These are phyloP conservation scores for Pristionchus mayeri DNA, from an alignment of 2,888 invertebrate genomes.

Conservation along the genomic window DNA sequence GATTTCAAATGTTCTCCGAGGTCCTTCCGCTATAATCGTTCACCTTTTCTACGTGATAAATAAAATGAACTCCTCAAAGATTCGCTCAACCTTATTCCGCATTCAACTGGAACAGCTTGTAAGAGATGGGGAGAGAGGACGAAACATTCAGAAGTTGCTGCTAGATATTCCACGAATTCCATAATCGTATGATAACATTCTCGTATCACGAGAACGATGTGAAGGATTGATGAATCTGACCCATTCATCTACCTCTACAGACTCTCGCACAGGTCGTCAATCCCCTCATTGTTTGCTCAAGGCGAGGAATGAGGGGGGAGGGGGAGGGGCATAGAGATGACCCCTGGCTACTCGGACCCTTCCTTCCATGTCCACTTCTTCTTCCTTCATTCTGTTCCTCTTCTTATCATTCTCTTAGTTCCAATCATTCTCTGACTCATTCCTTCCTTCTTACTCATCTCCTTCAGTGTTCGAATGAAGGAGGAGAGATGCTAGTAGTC, in stretches of 20 bases:
- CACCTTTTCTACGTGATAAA: no score
- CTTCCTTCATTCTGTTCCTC: no score
- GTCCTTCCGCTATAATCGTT: no score
- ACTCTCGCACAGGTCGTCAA: background rate
- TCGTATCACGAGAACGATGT: no score
- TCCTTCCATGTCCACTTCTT: background rate
- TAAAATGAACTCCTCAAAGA: no score
- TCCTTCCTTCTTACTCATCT: background rate
- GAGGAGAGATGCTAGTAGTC: background rate
- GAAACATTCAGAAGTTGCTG: no score
- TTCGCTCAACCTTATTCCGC: no score
- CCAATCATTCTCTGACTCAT: background rate
- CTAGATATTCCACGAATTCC: no score
- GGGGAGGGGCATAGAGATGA: background rate
- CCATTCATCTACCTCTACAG: background rate
- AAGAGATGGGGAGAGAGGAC: background rate
- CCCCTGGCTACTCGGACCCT: background rate
- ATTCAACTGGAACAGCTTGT: no score
- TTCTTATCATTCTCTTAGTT: background rate
- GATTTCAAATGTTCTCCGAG: no score
- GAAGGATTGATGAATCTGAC: background rate
- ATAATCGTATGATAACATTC: no score
- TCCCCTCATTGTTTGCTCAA: background rate
- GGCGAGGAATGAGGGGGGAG: no score
- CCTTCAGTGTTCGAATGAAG: conserved; percentile 4